Evolutionary conservation across 2,113 vertebrate genomes (phyloP).

Genomic region (Cygnus atratus): DNA sequence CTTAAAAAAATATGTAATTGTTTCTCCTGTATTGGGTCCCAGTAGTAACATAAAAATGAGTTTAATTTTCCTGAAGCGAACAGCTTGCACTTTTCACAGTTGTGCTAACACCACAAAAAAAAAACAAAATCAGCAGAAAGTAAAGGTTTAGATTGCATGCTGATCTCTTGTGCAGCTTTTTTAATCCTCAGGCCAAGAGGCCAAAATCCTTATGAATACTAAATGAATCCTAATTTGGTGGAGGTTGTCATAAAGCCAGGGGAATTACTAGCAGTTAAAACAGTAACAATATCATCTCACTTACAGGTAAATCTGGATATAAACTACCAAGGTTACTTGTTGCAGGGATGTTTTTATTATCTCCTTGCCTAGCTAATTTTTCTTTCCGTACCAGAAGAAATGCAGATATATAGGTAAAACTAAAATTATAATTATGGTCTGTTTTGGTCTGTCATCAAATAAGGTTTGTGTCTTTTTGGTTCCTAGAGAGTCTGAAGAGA

Average conservation of each 20-base stretch:
- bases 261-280: neutral
- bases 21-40: neutral
- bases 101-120: neutral
- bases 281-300: neutral
- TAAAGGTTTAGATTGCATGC: neutral
- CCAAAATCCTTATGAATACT: neutral
- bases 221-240: neutral
- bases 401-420: neutral
- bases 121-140: neutral
- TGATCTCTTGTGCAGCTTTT: neutral
- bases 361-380: neutral
- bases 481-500: neutral
- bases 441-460: neutral
- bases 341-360: neutral
- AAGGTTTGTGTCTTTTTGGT: neutral
- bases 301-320: neutral
- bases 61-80: slow-evolving; percentile 47
- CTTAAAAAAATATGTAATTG: neutral
- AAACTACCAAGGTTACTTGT: neutral
- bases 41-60: slow-evolving; percentile 40
- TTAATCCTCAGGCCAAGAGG: neutral
- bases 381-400: neutral
- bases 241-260: neutral
- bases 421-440: neutral
- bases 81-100: neutral